phyloP scores from a whole-genome alignment of 1,140 invertebrate genomes.

The Palaemon carinicauda region DNA sequence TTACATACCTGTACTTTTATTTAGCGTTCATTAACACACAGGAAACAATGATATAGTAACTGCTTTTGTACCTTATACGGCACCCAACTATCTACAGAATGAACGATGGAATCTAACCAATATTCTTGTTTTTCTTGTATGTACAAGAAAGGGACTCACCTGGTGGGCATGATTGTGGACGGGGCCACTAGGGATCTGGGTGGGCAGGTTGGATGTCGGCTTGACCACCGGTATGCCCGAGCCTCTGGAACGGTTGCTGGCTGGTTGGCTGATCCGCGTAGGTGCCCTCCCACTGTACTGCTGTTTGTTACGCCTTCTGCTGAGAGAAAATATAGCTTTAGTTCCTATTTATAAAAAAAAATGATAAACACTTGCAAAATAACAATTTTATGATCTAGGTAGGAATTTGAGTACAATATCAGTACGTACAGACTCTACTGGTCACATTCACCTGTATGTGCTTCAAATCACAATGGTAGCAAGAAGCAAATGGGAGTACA shows the following conservation, averaged over 20 bases:
- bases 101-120: no score
- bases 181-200: constrained; percentile 43
- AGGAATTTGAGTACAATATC: no score
- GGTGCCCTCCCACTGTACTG: constrained; percentile 25
- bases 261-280: constrained; percentile 14
- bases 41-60: no score
- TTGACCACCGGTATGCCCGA: constrained; percentile 45
- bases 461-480: no score
- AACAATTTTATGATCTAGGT: not conserved
- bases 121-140: no score
- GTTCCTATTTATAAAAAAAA: not conserved
- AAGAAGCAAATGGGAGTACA: no score
- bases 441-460: no score
- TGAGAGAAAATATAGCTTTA: not conserved
- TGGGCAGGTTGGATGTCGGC: constrained; percentile 46
- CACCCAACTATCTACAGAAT: no score
- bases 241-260: not conserved
- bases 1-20: no score
- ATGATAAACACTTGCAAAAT: not conserved
- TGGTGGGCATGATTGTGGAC: constrained; percentile 50
- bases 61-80: no score
- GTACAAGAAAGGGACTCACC: not conserved
- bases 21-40: no score
- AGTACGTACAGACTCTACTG: no score
- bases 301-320: constrained; percentile 41